A percentile compares a stretch with the other conserved stretches of the same genome.
These are phyloP conservation scores for Acleris sparsana DNA, from an alignment of 2,888 invertebrate genomes.

Conservation along the genomic window DNA sequence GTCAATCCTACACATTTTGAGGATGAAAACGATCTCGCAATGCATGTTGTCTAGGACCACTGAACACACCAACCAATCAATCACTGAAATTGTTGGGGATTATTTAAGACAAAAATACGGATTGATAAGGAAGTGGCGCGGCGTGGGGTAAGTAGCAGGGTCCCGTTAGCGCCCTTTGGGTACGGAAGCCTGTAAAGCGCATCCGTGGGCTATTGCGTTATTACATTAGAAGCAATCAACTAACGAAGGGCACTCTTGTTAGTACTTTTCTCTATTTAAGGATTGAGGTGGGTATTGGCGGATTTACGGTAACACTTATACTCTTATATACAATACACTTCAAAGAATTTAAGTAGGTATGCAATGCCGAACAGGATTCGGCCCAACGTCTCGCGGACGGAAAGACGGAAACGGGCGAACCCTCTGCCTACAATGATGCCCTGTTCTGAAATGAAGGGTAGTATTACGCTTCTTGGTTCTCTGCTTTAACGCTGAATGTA, in stretches of 20 bases:
- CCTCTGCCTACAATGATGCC: constrained; percentile 14
- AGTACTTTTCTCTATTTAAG: constrained; percentile 25
- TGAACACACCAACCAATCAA: too few species aligned
- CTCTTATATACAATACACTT: constrained; percentile 8
- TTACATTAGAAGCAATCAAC: constrained; percentile 3
- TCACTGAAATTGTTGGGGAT: too few species aligned
- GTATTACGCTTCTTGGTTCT: background rate
- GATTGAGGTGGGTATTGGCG: constrained; percentile 9
- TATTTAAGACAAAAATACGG: too few species aligned
- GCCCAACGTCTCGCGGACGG: constrained; percentile 17
- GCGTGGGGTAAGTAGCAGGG: too few species aligned
- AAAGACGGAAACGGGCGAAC: constrained; percentile 23
- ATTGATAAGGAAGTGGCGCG: too few species aligned
- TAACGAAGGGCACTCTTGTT: constrained; percentile 33
- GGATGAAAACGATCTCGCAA: too few species aligned
- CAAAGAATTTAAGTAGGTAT: constrained; percentile 33
- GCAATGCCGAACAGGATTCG: constrained; percentile 27
- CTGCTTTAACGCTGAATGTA: too few species aligned
- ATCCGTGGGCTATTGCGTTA: background rate
- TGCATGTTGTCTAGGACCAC: too few species aligned
- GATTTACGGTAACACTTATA: constrained; percentile 1
- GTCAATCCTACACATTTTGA: too few species aligned
- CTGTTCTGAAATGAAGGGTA: constrained; percentile 11
- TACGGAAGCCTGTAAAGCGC: too few species aligned
- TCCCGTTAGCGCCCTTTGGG: too few species aligned